Evolutionary conservation across 2,113 vertebrate species (phyloP).

Genomic region (Ptyas mucosa): DNA sequence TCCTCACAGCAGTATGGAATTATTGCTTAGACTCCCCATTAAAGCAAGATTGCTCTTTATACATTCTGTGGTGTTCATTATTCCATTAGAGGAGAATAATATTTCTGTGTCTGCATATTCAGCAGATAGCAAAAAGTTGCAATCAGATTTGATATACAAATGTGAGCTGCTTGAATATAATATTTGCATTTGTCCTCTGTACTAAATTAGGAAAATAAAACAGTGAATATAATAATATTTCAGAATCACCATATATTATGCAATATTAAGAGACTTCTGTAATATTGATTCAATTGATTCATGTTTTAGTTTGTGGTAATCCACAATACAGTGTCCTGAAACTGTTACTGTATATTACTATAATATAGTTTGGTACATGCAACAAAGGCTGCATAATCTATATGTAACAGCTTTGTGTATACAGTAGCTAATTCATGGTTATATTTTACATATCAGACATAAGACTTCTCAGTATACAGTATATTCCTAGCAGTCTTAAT

Average conservation of each 20-base stretch:
- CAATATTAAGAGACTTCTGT: not conserved
- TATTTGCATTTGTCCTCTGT: not conserved
- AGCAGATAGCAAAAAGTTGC: not conserved
- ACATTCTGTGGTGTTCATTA: slow-evolving; percentile 31
- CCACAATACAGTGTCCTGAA: not conserved
- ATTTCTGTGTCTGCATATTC: slow-evolving; percentile 11
- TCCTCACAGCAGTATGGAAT: slow-evolving; percentile 22
- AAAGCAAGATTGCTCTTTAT: slow-evolving; percentile 36
- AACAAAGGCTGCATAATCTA: not conserved
- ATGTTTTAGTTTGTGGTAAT: not conserved
- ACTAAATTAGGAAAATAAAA: not conserved
- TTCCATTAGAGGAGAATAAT: slow-evolving; percentile 28
- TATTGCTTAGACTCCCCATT: slow-evolving; percentile 19
- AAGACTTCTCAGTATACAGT: not conserved
- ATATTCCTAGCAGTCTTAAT: not conserved
- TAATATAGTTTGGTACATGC: not conserved
- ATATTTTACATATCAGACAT: not conserved
- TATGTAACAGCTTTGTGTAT: not conserved
- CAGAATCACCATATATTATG: not conserved
- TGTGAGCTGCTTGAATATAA: not conserved
- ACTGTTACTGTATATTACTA: not conserved
- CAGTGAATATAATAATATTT: not conserved
- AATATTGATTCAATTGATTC: not conserved
- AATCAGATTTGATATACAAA: not conserved
- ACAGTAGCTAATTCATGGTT: not conserved